Evolutionary conservation across 2,888 invertebrate species (phyloP).

Genomic region (Macaria notata): DNA sequence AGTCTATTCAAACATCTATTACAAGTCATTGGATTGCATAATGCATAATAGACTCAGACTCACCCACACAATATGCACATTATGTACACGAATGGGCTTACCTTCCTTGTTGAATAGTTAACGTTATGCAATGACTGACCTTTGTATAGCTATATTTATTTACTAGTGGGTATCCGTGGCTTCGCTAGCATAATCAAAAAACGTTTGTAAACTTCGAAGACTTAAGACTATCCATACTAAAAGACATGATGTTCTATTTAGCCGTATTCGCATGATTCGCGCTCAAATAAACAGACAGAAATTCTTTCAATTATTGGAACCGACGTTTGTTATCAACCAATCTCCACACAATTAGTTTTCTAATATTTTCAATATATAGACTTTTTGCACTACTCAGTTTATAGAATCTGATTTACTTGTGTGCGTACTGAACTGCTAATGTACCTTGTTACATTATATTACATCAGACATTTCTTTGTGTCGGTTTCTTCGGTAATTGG

Average conservation of each 20-base stretch:
- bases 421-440: slow-evolving; percentile 6
- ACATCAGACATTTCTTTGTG: slow-evolving; percentile 33
- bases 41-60: slow-evolving; percentile 49
- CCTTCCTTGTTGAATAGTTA: slow-evolving; percentile 13
- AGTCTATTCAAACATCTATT: not conserved
- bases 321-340: no score
- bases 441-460: slow-evolving; percentile 27
- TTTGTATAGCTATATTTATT: slow-evolving; percentile 39
- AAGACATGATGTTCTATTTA: no score
- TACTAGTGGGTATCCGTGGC: slow-evolving; percentile 2
- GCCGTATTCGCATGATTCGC: no score
- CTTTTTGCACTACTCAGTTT: not conserved
- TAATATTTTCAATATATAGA: no score
- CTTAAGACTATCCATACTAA: no score
- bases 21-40: slow-evolving; percentile 29
- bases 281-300: no score
- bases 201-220: not conserved
- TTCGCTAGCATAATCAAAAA: not conserved
- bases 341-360: no score
- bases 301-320: no score
- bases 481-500: slow-evolving; percentile 40
- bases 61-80: slow-evolving; percentile 6
- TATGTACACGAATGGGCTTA: not conserved
- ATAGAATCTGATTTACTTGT: slow-evolving; percentile 13
- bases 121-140: slow-evolving; percentile 54